These are phyloP conservation scores for Drosophila asahinai DNA, from an alignment of 1,140 invertebrate species.

Conservation along the genomic window DNA sequence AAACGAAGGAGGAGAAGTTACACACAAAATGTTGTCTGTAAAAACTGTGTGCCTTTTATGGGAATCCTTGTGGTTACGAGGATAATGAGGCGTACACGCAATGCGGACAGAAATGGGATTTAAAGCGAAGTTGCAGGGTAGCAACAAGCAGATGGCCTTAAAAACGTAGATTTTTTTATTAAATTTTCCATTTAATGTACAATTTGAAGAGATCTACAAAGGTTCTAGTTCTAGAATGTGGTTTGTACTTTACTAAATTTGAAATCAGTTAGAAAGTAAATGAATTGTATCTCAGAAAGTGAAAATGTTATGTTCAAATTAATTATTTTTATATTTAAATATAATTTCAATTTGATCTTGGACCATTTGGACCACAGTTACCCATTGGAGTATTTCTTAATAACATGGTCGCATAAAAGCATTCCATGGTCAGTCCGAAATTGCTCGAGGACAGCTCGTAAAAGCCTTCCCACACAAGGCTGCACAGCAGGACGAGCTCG, in stretches of 20 bases:
- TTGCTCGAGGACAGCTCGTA: conserved; percentile 35
- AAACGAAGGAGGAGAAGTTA: conserved; percentile 4
- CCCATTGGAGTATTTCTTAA: background rate
- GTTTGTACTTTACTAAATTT: background rate
- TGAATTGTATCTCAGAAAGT: too few relatives aligned
- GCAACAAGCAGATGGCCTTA: background rate
- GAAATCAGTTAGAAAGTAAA: background rate
- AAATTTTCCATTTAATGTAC: background rate
- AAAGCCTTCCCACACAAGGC: conserved; percentile 29
- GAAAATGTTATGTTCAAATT: too few relatives aligned
- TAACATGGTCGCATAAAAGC: conserved; percentile 30
- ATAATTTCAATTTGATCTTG: background rate
- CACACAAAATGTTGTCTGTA: conserved; percentile 25
- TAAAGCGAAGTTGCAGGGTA: conserved; percentile 11
- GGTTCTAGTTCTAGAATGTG: background rate
- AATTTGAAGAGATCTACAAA: background rate
- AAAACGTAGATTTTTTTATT: background rate
- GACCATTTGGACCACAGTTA: background rate
- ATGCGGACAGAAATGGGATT: conserved; percentile 27
- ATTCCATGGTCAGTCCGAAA: conserved; percentile 40
- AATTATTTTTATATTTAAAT: background rate
- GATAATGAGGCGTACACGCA: conserved; percentile 55
- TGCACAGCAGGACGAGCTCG: conserved; percentile 14
- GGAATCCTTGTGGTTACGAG: conserved; percentile 37
- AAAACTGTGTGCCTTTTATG: conserved; percentile 37